These are phyloP conservation scores for Hofmannophila pseudospretella DNA, from an alignment of 2,888 invertebrate species.

Conservation along the genomic window DNA sequence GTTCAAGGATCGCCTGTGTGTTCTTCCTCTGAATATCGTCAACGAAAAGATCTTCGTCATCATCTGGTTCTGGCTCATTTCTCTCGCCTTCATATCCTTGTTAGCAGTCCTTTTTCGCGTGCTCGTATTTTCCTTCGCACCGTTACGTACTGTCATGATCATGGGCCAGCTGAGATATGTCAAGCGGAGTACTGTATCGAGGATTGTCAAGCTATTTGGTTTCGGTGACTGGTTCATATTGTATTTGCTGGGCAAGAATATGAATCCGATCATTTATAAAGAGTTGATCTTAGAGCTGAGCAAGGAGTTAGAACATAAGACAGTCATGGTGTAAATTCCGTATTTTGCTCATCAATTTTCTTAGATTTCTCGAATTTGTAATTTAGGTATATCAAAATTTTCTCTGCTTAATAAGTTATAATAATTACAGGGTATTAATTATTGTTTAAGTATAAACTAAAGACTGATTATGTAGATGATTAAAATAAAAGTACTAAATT, in stretches of 20 bases:
- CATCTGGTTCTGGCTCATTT: conserved; percentile 85
- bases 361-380: not conserved
- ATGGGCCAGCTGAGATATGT: conserved; percentile 78
- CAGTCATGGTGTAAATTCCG: conserved; percentile 39
- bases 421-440: conserved; percentile 11
- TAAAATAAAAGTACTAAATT: no score
- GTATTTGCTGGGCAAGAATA: conserved; percentile 85
- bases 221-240: conserved; percentile 89
- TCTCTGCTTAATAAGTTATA: not conserved
- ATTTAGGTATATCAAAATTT: no score
- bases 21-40: conserved; percentile 86
- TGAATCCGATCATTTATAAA: conserved; percentile 82
- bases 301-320: conserved; percentile 49
- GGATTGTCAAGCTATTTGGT: conserved; percentile 71
- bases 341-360: not conserved
- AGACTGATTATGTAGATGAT: conserved; percentile 14
- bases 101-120: conserved; percentile 82
- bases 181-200: conserved; percentile 68
- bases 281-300: conserved; percentile 79
- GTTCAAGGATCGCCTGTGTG: conserved; percentile 80
- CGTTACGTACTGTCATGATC: conserved; percentile 79
- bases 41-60: conserved; percentile 88
- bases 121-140: conserved; percentile 72
- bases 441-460: conserved; percentile 4
- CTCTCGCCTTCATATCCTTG: conserved; percentile 79